These are phyloP conservation scores for Chelonus formosanus DNA, from an alignment of 2,888 invertebrate genomes.

Conservation along the genomic window DNA sequence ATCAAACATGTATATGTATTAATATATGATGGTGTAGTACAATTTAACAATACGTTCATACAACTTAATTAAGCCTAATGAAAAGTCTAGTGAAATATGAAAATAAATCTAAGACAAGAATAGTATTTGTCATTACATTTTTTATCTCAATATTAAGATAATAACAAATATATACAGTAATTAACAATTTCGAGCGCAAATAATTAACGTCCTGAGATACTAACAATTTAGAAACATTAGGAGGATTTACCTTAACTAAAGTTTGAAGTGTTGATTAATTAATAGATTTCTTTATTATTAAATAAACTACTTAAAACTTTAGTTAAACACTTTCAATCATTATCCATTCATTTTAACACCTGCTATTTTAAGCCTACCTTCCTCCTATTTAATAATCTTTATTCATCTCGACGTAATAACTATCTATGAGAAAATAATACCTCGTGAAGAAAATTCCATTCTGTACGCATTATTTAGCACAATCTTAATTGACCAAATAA, in stretches of 20 bases:
- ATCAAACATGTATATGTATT: conserved; percentile 36
- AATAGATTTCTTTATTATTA: background rate
- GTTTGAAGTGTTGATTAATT: conserved; percentile 1
- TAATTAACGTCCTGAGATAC: conserved; percentile 47
- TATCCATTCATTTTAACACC: conserved; percentile 20
- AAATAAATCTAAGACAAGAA: no score
- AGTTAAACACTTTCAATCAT: conserved; percentile 1
- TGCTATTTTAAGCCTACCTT: conserved; percentile 46
- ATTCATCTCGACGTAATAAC: conserved; percentile 21
- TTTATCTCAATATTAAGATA: conserved; percentile 4
- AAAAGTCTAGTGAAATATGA: no score
- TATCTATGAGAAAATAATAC: conserved; percentile 27
- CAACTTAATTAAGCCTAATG: conserved; percentile 46
- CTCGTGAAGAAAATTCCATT: conserved; percentile 14
- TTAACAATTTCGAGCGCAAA: conserved; percentile 30
- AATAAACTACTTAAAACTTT: background rate
- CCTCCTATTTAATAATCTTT: conserved; percentile 40
- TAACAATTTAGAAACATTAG: conserved; percentile 40
- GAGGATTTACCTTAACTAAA: background rate
- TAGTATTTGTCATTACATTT: no score
- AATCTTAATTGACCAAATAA: background rate
- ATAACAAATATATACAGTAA: conserved; percentile 37
- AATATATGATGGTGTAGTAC: conserved; percentile 41
- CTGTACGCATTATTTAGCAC: background rate
- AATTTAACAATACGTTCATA: conserved; percentile 57